Percentiles rank a stretch among this genome's conserved stretches.
These are phyloP conservation scores for Plotosus lineatus DNA, from an alignment of 2,113 vertebrate species.

Conservation along the genomic window DNA sequence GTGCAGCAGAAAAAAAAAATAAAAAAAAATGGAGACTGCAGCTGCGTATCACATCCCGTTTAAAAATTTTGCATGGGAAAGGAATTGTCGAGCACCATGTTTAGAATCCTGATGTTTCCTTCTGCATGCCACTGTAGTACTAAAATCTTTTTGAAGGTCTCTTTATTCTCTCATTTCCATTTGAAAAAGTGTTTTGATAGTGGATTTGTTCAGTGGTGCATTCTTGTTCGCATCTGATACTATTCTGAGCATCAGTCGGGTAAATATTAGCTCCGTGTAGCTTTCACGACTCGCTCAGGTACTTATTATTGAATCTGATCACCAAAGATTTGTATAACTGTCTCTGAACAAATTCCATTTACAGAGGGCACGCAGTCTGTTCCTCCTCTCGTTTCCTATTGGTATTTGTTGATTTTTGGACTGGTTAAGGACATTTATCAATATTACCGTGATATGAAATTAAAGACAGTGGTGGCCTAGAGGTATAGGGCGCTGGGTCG, in stretches of 20 bases:
- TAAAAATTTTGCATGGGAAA: conserved; percentile 1
- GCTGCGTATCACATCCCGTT: background rate
- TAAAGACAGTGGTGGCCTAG: too few relatives aligned
- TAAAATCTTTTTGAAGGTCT: background rate
- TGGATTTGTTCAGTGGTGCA: background rate
- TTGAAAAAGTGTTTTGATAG: background rate
- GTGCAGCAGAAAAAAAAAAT: background rate
- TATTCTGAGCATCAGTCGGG: background rate
- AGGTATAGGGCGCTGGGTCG: too few relatives aligned
- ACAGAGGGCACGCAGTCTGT: background rate
- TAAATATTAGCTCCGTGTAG: background rate
- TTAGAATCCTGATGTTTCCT: background rate
- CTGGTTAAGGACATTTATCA: background rate
- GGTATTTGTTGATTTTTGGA: background rate
- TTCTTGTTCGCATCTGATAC: conserved; percentile 9
- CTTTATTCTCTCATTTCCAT: background rate
- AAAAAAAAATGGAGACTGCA: background rate
- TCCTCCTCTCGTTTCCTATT: background rate
- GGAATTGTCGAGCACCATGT: background rate
- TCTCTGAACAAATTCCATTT: background rate
- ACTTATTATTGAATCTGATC: background rate
- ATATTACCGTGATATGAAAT: background rate
- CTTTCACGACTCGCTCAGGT: background rate
- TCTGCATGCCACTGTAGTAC: conserved; percentile 9
- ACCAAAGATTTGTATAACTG: background rate